These are phyloP conservation scores for Cyclophora punctaria DNA, from an alignment of 2,888 invertebrate genomes.

Conservation along the genomic window DNA sequence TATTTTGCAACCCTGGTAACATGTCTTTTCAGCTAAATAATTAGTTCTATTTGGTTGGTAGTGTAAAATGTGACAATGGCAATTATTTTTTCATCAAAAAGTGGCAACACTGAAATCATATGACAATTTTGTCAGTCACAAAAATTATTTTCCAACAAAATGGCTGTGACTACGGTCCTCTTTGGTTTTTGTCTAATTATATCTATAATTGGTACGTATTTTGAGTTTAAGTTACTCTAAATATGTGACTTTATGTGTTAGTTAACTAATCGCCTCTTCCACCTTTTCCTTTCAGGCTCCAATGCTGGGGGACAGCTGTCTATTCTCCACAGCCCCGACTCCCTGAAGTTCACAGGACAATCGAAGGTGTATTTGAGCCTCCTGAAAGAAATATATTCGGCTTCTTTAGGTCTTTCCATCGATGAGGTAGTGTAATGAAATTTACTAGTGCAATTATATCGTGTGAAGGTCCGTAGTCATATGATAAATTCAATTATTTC, in stretches of 20 bases:
- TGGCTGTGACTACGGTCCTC: slow-evolving; percentile 56
- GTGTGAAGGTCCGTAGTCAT: too few species aligned
- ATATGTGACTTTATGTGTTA: background rate
- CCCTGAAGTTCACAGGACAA: slow-evolving; percentile 80
- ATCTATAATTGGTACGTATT: slow-evolving; percentile 52
- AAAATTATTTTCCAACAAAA: slow-evolving; percentile 42
- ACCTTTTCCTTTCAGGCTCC: slow-evolving; percentile 42
- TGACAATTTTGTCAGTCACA: slow-evolving; percentile 46
- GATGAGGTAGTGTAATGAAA: slow-evolving; percentile 69
- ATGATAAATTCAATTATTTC: background rate
- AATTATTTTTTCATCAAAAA: background rate
- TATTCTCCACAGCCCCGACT: slow-evolving; percentile 80
- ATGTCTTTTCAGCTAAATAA: too few species aligned
- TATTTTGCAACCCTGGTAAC: too few species aligned
- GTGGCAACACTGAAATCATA: slow-evolving; percentile 30
- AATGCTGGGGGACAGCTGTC: slow-evolving; percentile 81
- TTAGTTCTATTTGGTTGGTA: too few species aligned
- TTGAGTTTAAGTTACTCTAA: background rate
- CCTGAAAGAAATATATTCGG: slow-evolving; percentile 82
- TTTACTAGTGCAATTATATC: background rate
- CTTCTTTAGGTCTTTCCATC: slow-evolving; percentile 82
- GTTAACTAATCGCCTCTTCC: background rate
- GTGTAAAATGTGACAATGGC: too few species aligned
- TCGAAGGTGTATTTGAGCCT: slow-evolving; percentile 77
- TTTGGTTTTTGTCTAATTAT: slow-evolving; percentile 54